phyloP scores from a whole-genome alignment of 2,113 vertebrate species.

The Pheucticus melanocephalus region DNA sequence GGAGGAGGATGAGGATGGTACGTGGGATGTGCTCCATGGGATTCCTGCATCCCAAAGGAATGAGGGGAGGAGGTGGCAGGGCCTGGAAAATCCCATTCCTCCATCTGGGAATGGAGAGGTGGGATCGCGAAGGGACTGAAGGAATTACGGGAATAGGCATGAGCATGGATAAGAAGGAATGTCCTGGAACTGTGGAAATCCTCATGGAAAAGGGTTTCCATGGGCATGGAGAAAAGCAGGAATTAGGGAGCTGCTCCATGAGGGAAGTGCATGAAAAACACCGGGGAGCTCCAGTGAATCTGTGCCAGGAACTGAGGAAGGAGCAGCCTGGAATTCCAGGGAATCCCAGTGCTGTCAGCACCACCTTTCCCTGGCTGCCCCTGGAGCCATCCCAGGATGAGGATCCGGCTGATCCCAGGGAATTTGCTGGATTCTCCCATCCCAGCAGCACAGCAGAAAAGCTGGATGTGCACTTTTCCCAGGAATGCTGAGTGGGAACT shows the following conservation, averaged over 20 bases:
- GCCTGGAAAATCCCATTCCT: neutral
- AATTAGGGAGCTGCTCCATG: neutral
- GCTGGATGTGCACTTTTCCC: constrained; percentile 49
- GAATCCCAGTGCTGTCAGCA: neutral
- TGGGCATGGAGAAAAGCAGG: neutral
- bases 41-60: neutral
- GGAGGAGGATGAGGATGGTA: constrained; percentile 89
- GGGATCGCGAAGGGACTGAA: neutral
- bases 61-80: neutral
- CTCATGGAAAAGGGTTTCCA: neutral
- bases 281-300: neutral
- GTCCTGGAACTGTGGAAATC: neutral
- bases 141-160: neutral
- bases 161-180: neutral
- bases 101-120: neutral
- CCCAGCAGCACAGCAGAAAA: constrained; percentile 2
- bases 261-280: neutral
- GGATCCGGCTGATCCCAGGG: neutral
- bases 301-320: neutral
- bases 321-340: neutral
- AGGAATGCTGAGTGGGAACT: neutral
- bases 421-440: constrained; percentile 51
- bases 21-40: neutral
- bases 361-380: neutral
- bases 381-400: neutral